Conservation (phyloP, 2,888 invertebrate genomes). For the Synanthedon myopaeformis region DNA sequence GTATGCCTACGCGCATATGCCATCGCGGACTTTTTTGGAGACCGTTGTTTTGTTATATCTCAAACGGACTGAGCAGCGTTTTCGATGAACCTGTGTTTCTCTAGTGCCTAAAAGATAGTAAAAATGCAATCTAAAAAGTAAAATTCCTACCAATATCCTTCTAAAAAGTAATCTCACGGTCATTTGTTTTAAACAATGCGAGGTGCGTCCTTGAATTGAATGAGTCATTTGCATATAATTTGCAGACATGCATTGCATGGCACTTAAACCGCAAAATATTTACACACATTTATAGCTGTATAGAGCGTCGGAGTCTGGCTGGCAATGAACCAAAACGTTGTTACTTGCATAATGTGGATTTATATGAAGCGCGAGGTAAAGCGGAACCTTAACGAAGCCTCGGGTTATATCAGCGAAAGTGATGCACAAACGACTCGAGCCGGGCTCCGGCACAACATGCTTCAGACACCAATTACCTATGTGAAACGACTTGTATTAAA, state of each 20-base stretch:
- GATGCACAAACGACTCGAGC: slow-evolving; percentile 8
- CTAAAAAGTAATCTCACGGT: slow-evolving; percentile 4
- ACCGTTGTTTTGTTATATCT: too few species aligned
- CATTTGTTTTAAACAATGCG: slow-evolving; percentile 13
- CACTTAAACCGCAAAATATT: slow-evolving; percentile 14
- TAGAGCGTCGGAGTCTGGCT: slow-evolving; percentile 34
- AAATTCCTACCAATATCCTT: not conserved
- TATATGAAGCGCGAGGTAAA: slow-evolving; percentile 39
- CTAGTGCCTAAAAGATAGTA: too few species aligned
- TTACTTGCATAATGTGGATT: slow-evolving; percentile 59
- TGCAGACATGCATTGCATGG: not conserved
- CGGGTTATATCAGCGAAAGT: slow-evolving; percentile 39
- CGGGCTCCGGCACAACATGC: not conserved
- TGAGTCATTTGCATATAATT: slow-evolving; percentile 7
- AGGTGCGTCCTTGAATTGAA: slow-evolving; percentile 7
- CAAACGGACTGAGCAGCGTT: too few species aligned
- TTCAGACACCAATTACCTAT: not conserved
- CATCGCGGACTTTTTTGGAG: too few species aligned
- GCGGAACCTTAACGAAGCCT: slow-evolving; percentile 32
- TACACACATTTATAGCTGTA: slow-evolving; percentile 13
- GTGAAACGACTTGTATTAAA: too few species aligned
- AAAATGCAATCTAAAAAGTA: too few species aligned
- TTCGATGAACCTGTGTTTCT: too few species aligned
- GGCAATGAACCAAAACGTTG: slow-evolving; percentile 63
- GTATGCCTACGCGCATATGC: too few species aligned